These are phyloP conservation scores for Linyphia triangularis DNA, from an alignment of 2,888 invertebrate genomes.

Conservation along the genomic window DNA sequence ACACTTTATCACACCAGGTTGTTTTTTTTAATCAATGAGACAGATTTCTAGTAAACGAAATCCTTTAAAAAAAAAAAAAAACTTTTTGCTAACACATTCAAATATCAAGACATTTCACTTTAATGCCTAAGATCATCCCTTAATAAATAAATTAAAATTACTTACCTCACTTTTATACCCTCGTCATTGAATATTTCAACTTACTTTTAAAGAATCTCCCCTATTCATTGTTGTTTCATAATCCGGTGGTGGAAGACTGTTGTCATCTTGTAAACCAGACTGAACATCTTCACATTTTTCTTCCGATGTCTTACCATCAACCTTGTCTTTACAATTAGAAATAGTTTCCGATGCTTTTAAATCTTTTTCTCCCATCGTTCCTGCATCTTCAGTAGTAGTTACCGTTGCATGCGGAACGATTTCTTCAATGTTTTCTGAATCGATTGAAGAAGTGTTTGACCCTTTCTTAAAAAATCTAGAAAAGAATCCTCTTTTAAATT, in stretches of 20 bases:
- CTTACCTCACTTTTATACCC: too few species aligned
- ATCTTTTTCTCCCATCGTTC: neutral
- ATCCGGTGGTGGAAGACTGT: neutral
- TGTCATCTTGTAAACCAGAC: neutral
- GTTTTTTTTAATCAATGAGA: too few species aligned
- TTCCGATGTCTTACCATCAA: neutral
- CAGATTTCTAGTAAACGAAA: too few species aligned
- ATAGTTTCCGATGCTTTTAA: neutral
- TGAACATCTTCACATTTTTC: neutral
- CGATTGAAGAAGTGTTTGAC: neutral
- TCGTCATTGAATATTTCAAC: conserved; percentile 1
- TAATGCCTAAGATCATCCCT: too few species aligned
- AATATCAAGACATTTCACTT: too few species aligned
- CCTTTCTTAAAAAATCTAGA: neutral
- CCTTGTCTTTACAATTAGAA: neutral
- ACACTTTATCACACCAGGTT: too few species aligned
- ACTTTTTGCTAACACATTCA: too few species aligned
- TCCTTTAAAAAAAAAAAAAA: too few species aligned
- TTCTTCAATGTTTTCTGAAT: neutral
- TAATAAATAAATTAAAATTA: too few species aligned
- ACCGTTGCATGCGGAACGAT: neutral
- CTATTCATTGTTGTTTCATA: neutral
- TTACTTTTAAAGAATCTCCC: conserved; percentile 10
- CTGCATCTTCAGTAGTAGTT: neutral
- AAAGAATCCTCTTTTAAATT: conserved; percentile 17